Percentiles rank a stretch among this genome's conserved stretches.
phyloP scores from a whole-genome alignment of 2,888 invertebrate genomes.

The Cordilura impudica region DNA sequence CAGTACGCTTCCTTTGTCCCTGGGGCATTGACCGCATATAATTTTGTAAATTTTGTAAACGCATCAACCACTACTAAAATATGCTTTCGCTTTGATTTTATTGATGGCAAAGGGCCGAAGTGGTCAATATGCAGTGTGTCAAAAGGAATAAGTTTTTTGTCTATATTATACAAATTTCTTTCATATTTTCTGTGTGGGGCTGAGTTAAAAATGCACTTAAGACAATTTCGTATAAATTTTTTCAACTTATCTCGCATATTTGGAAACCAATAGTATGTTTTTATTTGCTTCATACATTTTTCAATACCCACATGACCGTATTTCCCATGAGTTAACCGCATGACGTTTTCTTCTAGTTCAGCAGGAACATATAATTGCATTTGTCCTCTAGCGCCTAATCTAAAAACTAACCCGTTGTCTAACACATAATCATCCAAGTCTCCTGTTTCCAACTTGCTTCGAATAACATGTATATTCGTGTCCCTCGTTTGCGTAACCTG shows the following conservation, averaged over 20 bases:
- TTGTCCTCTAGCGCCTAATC: too few species aligned
- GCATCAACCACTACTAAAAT: constrained; percentile 33
- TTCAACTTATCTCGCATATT: constrained; percentile 1
- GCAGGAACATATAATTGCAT: not conserved
- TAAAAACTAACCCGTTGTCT: too few species aligned
- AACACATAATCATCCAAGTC: too few species aligned
- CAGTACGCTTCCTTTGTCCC: too few species aligned
- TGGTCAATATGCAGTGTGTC: too few species aligned
- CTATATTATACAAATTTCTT: not conserved
- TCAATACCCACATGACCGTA: not conserved
- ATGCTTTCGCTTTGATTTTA: constrained; percentile 18
- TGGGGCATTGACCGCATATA: constrained; percentile 47
- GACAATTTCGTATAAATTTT: constrained; percentile 2
- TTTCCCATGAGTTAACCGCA: not conserved
- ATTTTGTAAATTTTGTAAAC: constrained; percentile 39
- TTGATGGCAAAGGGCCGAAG: constrained; percentile 26
- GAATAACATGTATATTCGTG: not conserved
- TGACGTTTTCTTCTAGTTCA: not conserved
- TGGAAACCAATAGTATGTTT: constrained; percentile 14
- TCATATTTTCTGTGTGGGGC: not conserved
- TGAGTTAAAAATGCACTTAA: constrained; percentile 12
- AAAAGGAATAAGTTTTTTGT: too few species aligned
- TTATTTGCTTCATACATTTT: not conserved
- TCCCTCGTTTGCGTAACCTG: not conserved
- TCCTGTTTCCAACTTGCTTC: too few species aligned